These are phyloP conservation scores for Montipora foliosa DNA, from an alignment of 64 coral and sea anemone species.

Conservation along the genomic window DNA sequence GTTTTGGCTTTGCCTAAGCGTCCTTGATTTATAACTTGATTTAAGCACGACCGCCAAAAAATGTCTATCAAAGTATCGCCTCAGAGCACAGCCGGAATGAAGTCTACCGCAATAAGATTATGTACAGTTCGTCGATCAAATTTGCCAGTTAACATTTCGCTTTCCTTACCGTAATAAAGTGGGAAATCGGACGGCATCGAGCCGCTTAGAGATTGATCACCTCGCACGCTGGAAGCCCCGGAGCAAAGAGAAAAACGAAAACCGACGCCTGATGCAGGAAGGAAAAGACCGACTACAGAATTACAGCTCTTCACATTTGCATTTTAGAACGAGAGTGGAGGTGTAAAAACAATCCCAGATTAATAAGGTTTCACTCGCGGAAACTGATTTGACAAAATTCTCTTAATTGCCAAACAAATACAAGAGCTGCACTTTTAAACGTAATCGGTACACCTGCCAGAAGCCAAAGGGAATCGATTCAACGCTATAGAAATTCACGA, in stretches of 20 bases:
- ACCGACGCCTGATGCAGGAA: too few species aligned
- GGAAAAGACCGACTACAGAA: background rate
- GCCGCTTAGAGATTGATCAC: background rate
- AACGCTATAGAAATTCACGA: background rate
- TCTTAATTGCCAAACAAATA: constrained; percentile 52
- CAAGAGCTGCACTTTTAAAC: constrained; percentile 50
- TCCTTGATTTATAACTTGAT: constrained; percentile 16
- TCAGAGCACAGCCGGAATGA: too few species aligned
- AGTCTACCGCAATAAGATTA: background rate
- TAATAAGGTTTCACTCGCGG: constrained; percentile 37
- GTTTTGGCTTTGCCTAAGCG: background rate
- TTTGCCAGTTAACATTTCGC: background rate
- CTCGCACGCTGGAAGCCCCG: background rate
- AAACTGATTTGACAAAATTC: constrained; percentile 62
- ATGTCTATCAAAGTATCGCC: background rate
- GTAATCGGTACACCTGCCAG: background rate
- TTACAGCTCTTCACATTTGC: constrained; percentile 18
- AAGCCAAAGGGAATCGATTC: background rate
- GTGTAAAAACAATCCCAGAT: constrained; percentile 48
- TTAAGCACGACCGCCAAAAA: background rate
- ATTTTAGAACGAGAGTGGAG: constrained; percentile 40
- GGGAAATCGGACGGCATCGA: constrained; percentile 26
- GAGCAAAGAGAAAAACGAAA: too few species aligned
- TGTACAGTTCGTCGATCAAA: background rate
- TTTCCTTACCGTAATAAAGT: constrained; percentile 45